Evolutionary conservation across 2,888 invertebrate species (phyloP), one percentile per base, ranked within the genome.

Genomic region (Amiota minor): DNA sequence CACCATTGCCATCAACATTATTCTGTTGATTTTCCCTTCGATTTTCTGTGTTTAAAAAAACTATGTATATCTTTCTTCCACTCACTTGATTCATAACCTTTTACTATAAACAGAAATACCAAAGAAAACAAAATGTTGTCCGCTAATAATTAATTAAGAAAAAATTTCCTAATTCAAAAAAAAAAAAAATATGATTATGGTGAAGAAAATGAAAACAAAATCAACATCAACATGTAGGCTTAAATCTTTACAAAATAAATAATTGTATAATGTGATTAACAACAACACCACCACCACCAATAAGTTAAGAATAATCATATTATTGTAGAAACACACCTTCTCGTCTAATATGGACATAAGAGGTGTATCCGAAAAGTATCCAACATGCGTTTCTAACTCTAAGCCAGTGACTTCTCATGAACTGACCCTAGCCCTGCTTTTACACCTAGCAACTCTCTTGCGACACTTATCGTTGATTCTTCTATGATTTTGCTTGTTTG

Each of bases 241-340:
- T 35, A 35, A 35, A 35, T 35, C 35, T 35, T 35, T 35, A 35
- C 35, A 35, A 35, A 35, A 35, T 35, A 35, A 35, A 35, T 35
- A 35, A 35, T 35, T 35, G 35, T 35, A 35, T 6, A 35, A 35
- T 35, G 6, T 35, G 35, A 35, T 35, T 35, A 35, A 35, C 35
- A 35, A 35, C 35, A 35, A 35, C 35, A 35, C 35, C 35, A 35
- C 6, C 35, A 3, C 23, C 23, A 35, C 35, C 35, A 35, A 35
- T 35, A 23, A 14, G 45, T 45, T 16, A 35, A 35, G 14, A 35
- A 45, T 62, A 62, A 62, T 62, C 23, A 62, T 35, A 45, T 62
- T 59, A 35, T 35, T 35, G n/a, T n/a, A 53, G n/a, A 45, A 62
- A 62, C 62, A 62, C 62, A 62, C 62, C 62, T 62, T 62, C 62